Base-by-base conservation (phyloP, 2,113 vertebrate species). In the Noturus placidus region DNA sequence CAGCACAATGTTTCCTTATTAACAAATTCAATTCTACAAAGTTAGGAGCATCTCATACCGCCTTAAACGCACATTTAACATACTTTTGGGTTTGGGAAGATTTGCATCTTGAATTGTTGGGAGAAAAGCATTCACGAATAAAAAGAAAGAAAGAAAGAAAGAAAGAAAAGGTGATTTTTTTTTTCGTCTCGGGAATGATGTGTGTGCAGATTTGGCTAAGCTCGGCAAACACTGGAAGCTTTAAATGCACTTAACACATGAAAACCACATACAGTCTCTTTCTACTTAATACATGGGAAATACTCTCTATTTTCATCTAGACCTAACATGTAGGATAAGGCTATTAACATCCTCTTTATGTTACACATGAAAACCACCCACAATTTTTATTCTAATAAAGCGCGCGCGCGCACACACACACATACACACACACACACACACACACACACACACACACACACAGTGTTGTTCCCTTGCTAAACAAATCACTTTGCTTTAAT, bases 381-480 rank as follows among this genome's bases (percentile, higher is more conserved):
- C 17, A n/a, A n/a, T 80, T 52, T 54, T 54, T 77, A 27, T n/a
- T 77, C 25, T 27, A 15, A 27, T 42, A 46, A 46, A 9, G 42
- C 70, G 46, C 70, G 46, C 70, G 35, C 67, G 35, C 67, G 35
- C 67, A 70, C 67, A 70, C 67, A 70, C 67, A 74, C 72, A 70
- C 67, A 70, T 33, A 70, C 67, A 70, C 67, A 70, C 67, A 70
- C 67, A 70, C 30, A 72, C 69, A 72, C 69, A 72, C 69, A 74
- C 70, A 74, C 70, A 74, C 38, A 76, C 72, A 76, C 72, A 76
- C 72, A 42, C 35, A 76, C 42, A 76, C 72, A 76, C 72, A 76
- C 22, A 74, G 7, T 9, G 10, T 46, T 42, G 38, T 76, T 15
- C 5, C 0, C 42, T 46, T 74, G 9, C 70, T 42, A 74, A 74